phyloP scores from a whole-genome alignment of 2,113 vertebrate genomes.

The Eubucco bourcierii region DNA sequence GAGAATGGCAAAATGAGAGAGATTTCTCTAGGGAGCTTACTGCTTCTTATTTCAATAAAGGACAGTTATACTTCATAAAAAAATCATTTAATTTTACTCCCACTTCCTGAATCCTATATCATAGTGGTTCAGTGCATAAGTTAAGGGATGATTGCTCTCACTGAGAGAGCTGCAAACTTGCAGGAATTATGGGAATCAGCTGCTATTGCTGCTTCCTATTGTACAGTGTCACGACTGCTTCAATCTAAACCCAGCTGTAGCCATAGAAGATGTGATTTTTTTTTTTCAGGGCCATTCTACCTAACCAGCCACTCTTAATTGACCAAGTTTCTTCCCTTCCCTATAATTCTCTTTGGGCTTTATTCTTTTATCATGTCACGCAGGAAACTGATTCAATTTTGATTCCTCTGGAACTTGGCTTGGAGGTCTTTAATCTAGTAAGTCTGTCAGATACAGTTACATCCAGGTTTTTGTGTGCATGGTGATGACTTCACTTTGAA shows the following conservation, averaged over 20 bases:
- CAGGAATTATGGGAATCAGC: conserved; percentile 15
- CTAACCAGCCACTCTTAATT: neutral
- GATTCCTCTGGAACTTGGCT: neutral
- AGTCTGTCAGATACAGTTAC: conserved; percentile 6
- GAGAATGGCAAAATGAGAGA: neutral
- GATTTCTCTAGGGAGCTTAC: neutral
- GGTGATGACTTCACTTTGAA: neutral
- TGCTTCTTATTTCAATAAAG: conserved; percentile 31
- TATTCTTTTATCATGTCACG: conserved; percentile 17
- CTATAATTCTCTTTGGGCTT: neutral
- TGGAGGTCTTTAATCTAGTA: neutral
- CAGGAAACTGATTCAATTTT: neutral
- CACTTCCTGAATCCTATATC: neutral
- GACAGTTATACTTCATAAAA: neutral
- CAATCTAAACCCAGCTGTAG: neutral
- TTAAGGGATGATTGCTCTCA: neutral
- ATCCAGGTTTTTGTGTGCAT: neutral
- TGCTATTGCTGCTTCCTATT: neutral
- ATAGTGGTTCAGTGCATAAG: neutral
- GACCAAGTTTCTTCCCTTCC: neutral
- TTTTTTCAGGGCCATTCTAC: neutral
- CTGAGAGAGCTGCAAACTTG: neutral
- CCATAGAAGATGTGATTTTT: neutral
- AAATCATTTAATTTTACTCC: conserved; percentile 10
- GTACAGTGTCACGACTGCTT: neutral